phyloP scores from a whole-genome alignment of 2,888 invertebrate species.

The Vannuccia rotundouncinata region DNA sequence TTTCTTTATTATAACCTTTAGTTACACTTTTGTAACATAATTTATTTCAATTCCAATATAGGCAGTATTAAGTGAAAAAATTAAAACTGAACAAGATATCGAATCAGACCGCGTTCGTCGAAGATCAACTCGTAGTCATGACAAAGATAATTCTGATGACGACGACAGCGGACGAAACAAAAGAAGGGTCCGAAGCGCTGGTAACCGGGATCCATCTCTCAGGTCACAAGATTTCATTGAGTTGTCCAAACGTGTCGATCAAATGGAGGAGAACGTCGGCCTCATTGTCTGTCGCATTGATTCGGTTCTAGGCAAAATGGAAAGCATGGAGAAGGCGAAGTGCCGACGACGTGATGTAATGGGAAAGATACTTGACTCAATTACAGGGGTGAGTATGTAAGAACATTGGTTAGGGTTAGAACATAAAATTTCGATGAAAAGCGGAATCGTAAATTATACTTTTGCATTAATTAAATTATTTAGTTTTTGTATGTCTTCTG shows the following conservation, averaged over 20 bases:
- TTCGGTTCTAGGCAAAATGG: constrained; percentile 50
- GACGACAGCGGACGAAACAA: not conserved
- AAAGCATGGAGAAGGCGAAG: constrained; percentile 50
- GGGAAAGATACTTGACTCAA: constrained; percentile 42
- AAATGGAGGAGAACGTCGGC: constrained; percentile 52
- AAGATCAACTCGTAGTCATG: not conserved
- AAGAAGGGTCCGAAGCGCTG: not conserved
- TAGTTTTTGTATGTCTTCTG: too few relatives aligned
- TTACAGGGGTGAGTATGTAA: constrained; percentile 44
- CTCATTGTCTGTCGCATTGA: constrained; percentile 48
- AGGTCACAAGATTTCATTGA: constrained; percentile 44
- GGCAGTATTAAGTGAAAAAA: not conserved
- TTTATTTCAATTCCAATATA: not conserved
- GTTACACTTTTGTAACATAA: too few relatives aligned
- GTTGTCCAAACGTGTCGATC: constrained; percentile 50
- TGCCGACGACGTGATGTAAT: constrained; percentile 49
- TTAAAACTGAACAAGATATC: not conserved
- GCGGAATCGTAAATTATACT: too few relatives aligned
- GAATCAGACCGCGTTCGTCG: not conserved
- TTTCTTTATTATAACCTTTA: too few relatives aligned
- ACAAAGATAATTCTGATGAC: not conserved
- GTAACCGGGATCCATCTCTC: not conserved
- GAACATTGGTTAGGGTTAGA: too few relatives aligned
- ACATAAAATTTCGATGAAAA: too few relatives aligned
- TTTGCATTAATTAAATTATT: too few relatives aligned